These are phyloP conservation scores for Otus scops DNA, from an alignment of 2,797 vertebrate genomes.

Conservation along the genomic window DNA sequence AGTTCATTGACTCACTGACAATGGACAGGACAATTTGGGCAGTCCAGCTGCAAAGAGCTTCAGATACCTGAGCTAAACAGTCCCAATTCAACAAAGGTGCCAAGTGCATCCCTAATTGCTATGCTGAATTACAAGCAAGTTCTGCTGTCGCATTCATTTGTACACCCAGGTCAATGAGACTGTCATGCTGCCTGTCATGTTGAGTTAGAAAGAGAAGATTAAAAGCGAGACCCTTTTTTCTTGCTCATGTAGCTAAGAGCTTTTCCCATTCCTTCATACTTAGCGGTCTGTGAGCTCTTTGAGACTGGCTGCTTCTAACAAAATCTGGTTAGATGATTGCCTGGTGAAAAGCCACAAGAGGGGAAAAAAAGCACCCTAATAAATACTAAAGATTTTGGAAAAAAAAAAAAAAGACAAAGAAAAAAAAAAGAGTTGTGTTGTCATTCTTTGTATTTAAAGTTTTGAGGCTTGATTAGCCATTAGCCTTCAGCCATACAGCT, in stretches of 20 bases:
- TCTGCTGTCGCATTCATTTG: not conserved
- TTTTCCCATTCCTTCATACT: not conserved
- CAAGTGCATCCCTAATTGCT: not conserved
- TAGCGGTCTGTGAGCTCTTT: not conserved
- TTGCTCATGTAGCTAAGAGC: not conserved
- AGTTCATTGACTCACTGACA: not conserved
- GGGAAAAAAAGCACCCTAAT: not conserved
- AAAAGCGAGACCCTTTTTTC: not conserved
- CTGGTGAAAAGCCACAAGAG: not conserved
- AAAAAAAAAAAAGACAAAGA: not conserved
- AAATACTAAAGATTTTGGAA: not conserved
- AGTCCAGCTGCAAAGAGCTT: not conserved
- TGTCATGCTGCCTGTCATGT: not conserved
- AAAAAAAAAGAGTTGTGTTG: not conserved
- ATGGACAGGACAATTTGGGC: not conserved
- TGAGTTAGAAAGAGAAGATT: not conserved
- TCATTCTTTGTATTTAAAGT: not conserved
- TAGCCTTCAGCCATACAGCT: not conserved
- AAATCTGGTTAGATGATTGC: not conserved
- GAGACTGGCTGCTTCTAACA: not conserved
- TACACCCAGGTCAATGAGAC: not conserved
- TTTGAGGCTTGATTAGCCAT: not conserved
- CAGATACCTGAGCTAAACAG: not conserved
- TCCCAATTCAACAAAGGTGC: not conserved
- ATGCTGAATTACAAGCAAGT: not conserved